phyloP scores from a whole-genome alignment of 2,797 vertebrate species.

The Crypturellus tataupa region DNA sequence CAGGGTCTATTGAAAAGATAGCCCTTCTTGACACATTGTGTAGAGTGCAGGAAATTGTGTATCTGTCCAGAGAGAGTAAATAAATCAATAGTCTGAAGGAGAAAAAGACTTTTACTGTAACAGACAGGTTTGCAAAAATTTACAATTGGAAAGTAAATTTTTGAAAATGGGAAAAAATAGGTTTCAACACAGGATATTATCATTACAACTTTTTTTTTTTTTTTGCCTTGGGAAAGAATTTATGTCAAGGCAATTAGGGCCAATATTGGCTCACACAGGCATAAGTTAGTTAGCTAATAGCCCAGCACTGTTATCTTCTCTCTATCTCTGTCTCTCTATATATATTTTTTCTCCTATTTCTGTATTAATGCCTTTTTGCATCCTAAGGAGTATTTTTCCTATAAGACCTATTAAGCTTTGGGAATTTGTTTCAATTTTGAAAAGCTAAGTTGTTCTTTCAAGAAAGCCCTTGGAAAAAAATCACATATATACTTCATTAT shows the following conservation, averaged over 20 bases:
- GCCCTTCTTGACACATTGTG: neutral
- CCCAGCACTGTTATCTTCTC: neutral
- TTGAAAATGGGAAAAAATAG: neutral
- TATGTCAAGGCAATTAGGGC: slow-evolving; percentile 10
- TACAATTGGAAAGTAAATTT: neutral
- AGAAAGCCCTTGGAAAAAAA: neutral
- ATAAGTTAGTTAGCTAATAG: slow-evolving; percentile 16
- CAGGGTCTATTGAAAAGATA: neutral
- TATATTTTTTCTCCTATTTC: neutral
- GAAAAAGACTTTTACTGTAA: neutral
- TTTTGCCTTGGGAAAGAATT: slow-evolving; percentile 6
- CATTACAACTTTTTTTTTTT: neutral
- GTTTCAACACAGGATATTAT: neutral
- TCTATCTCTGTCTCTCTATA: neutral
- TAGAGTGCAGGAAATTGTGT: neutral
- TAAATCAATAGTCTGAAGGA: slow-evolving; percentile 30
- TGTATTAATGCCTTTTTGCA: slow-evolving; percentile 11
- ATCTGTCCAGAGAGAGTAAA: slow-evolving; percentile 19
- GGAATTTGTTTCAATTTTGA: neutral
- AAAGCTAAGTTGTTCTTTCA: neutral
- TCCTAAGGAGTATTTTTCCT: neutral
- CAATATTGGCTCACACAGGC: neutral
- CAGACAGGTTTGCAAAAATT: slow-evolving; percentile 10
- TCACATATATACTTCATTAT: neutral
- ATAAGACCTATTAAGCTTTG: slow-evolving; percentile 27